Evolutionary conservation across 2,113 vertebrate species (phyloP).

Genomic region (Oryzias javanicus): DNA sequence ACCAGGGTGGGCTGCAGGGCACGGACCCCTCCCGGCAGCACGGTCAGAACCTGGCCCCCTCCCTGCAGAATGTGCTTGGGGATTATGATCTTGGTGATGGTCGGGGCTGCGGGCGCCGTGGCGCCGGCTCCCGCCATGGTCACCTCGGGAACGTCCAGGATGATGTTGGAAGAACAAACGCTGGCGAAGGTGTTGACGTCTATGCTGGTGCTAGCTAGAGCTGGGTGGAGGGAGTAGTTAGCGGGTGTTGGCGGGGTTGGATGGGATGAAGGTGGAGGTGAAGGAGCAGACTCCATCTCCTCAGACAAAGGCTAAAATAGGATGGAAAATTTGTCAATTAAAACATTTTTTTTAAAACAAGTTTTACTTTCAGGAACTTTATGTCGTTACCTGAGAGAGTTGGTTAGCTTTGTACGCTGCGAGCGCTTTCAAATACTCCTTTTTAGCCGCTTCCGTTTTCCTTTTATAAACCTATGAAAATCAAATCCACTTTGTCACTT

Average conservation of each 20-base stretch:
- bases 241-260: neutral
- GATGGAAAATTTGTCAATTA: neutral
- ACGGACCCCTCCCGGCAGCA: conserved; percentile 76
- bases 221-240: conserved; percentile 24
- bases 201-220: conserved; percentile 24
- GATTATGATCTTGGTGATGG: conserved; percentile 87
- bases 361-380: neutral
- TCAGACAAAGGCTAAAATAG: conserved; percentile 54
- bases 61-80: conserved; percentile 80
- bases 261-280: conserved; percentile 43
- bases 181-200: conserved; percentile 79
- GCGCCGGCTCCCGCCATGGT: conserved; percentile 64
- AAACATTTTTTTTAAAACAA: neutral
- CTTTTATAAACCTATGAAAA: conserved; percentile 82
- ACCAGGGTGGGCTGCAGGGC: conserved; percentile 53
- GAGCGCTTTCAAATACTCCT: conserved; percentile 87
- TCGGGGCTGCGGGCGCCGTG: conserved; percentile 50
- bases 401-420: conserved; percentile 86
- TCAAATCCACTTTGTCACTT: neutral
- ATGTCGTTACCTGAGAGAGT: conserved; percentile 79
- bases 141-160: conserved; percentile 75
- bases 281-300: conserved; percentile 65
- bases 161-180: conserved; percentile 79
- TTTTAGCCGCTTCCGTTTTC: conserved; percentile 87
- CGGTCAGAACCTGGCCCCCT: conserved; percentile 79